Evolutionary conservation across 2,888 invertebrate species (phyloP).

Genomic region (Epistrophe grossulariae): DNA sequence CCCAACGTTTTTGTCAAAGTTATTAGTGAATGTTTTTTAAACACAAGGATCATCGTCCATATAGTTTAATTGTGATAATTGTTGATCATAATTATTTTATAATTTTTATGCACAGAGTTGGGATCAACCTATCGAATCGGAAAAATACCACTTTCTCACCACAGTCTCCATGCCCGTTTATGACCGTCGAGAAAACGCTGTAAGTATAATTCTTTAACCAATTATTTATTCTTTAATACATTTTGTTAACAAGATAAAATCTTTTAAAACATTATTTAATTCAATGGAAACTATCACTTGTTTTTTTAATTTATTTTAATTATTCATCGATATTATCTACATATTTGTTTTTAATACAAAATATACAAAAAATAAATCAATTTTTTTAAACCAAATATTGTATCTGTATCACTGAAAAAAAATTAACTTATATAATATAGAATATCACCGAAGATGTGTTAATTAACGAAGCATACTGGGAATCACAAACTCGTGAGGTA

Average conservation of each 20-base stretch:
- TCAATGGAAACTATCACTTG: slow-evolving; percentile 24
- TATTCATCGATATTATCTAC: slow-evolving; percentile 20
- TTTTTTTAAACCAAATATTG: slow-evolving; percentile 43
- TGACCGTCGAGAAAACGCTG: slow-evolving; percentile 93
- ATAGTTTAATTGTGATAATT: too few species aligned
- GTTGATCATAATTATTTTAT: too few species aligned
- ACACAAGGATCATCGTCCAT: too few species aligned
- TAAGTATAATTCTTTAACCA: slow-evolving; percentile 84
- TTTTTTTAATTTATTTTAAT: slow-evolving; percentile 53
- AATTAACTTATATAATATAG: slow-evolving; percentile 86
- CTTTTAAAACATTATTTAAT: background rate
- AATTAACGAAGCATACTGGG: slow-evolving; percentile 97
- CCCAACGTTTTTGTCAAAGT: background rate
- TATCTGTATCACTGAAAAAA: slow-evolving; percentile 67
- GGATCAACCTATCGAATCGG: slow-evolving; percentile 84
- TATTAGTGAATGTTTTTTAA: background rate
- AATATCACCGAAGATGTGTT: slow-evolving; percentile 98
- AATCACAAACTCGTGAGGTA: slow-evolving; percentile 97
- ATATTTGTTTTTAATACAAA: slow-evolving; percentile 3
- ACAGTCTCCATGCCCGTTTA: slow-evolving; percentile 97
- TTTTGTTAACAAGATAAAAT: background rate
- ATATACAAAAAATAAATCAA: slow-evolving; percentile 15
- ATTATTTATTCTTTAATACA: background rate
- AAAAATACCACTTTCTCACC: slow-evolving; percentile 92
- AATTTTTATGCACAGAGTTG: too few species aligned